phyloP scores from a whole-genome alignment of 1,140 invertebrate species.

The Harpegnathos saltator region DNA sequence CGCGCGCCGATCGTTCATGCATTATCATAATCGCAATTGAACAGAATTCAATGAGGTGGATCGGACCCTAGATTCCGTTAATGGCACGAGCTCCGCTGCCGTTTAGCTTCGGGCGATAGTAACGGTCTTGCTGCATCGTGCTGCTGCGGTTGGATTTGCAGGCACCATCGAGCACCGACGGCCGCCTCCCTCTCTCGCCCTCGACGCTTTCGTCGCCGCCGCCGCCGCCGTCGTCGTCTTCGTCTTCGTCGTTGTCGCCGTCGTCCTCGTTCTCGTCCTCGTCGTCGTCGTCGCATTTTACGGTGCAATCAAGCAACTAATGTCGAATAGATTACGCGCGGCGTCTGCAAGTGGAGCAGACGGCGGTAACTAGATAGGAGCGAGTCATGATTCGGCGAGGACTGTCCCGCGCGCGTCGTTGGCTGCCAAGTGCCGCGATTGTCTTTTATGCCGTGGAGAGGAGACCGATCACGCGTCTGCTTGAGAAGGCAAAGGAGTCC shows the following conservation, averaged over 20 bases:
- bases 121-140: slow-evolving; percentile 72
- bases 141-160: slow-evolving; percentile 59
- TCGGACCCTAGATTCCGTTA: slow-evolving; percentile 77
- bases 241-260: slow-evolving; percentile 22
- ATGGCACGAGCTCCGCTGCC: slow-evolving; percentile 73
- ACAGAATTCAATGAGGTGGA: slow-evolving; percentile 76
- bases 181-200: slow-evolving; percentile 3
- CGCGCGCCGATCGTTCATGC: slow-evolving; percentile 70
- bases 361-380: slow-evolving; percentile 11
- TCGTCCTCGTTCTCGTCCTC: slow-evolving; percentile 32
- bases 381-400: slow-evolving; percentile 54
- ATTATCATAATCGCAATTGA: slow-evolving; percentile 77
- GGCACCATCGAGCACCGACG: slow-evolving; percentile 48
- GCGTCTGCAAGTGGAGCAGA: slow-evolving; percentile 64
- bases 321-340: slow-evolving; percentile 74
- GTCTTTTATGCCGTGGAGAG: slow-evolving; percentile 69
- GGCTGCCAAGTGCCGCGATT: slow-evolving; percentile 49
- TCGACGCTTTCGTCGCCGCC: slow-evolving; percentile 7
- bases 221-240: slow-evolving; percentile 32
- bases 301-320: slow-evolving; percentile 74
- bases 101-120: slow-evolving; percentile 75
- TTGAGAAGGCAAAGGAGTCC: slow-evolving; percentile 44
- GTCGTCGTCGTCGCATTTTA: slow-evolving; percentile 68
- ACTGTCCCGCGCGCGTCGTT: slow-evolving; percentile 34
- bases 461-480: slow-evolving; percentile 63